These are phyloP conservation scores for Sebastes kiyomatsui DNA, from an alignment of 2,797 vertebrate species.

Conservation along the genomic window DNA sequence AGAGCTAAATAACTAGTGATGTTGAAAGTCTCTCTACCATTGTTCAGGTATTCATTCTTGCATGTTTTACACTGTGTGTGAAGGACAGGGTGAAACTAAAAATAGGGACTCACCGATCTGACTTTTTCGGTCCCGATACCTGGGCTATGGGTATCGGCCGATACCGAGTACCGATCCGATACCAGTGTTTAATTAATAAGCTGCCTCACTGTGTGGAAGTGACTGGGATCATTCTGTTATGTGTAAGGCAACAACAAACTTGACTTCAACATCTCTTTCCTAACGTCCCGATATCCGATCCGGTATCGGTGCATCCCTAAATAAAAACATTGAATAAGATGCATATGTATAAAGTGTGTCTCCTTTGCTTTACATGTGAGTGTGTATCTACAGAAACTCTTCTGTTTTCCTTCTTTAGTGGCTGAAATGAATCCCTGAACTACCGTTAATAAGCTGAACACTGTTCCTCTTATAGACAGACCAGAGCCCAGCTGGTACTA, in stretches of 20 bases:
- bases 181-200: too few species aligned
- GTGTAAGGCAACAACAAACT: too few species aligned
- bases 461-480: not conserved
- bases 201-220: too few species aligned
- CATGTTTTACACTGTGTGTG: not conserved
- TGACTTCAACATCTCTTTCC: too few species aligned
- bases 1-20: not conserved
- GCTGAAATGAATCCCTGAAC: not conserved
- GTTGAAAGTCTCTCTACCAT: not conserved
- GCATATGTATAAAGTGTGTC: not conserved
- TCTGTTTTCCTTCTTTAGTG: not conserved
- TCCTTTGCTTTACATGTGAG: not conserved
- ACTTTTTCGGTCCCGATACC: too few species aligned
- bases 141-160: too few species aligned
- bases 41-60: not conserved
- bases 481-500: constrained; percentile 38
- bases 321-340: not conserved
- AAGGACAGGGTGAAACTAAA: not conserved
- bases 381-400: not conserved
- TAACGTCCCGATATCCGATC: too few species aligned
- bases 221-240: too few species aligned
- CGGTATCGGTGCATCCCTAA: too few species aligned
- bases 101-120: too few species aligned
- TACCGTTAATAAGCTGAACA: not conserved
- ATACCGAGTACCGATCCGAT: too few species aligned